Base-by-base conservation (phyloP, 2,797 vertebrate species). In the Melanotaenia boesemani region DNA sequence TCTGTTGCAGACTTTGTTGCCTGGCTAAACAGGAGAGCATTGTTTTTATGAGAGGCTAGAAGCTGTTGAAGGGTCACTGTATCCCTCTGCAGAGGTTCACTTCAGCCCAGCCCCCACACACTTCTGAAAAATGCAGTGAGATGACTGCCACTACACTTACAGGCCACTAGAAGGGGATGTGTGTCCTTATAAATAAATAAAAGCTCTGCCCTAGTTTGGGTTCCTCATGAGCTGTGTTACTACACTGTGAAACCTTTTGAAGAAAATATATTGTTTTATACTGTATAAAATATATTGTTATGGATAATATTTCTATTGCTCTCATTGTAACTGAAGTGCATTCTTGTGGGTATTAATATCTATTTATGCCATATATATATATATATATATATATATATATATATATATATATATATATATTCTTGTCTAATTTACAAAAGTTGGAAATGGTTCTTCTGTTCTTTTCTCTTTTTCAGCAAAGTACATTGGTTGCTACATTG, bases 401-500 rank as follows among this genome's bases (percentile, higher is more conserved):
- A 18, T 46, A 8, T 36, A 13, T 46, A 4, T 12, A 6, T 34
- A 12, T n/a, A 20, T 20, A 3, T 5, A 13, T 46, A 18, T 46
- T 16, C 6, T 6, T 55, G 24, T 63, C 37, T 8, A 28, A 2
- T 2, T 56, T 48, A 28, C 26, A 28, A 28, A 28, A 28, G 3
- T 64, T 67, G 26, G 13, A 34, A 22, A 30, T 44, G 10, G 67
- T 18, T 30, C 0, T 52, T 57, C 7, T 55, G 8, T 64, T 39
- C 72, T 26, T 54, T 50, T 68, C 3, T 76, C 52, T 88, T 61
- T 89, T 82, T 62, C 94, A 99, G 98, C 97, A 5, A 96, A 96
- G 75, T 98, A 98, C 91, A 81, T 97, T 0, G 98, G 98, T 93
- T 99, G 98, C 92, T 97, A 98, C 77, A 77, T 95, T 37, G 98